A percentile compares a stretch with the other conserved stretches of the same genome.
Conservation (phyloP, 2,888 invertebrate genomes). For the Rhabditoides inermis region DNA sequence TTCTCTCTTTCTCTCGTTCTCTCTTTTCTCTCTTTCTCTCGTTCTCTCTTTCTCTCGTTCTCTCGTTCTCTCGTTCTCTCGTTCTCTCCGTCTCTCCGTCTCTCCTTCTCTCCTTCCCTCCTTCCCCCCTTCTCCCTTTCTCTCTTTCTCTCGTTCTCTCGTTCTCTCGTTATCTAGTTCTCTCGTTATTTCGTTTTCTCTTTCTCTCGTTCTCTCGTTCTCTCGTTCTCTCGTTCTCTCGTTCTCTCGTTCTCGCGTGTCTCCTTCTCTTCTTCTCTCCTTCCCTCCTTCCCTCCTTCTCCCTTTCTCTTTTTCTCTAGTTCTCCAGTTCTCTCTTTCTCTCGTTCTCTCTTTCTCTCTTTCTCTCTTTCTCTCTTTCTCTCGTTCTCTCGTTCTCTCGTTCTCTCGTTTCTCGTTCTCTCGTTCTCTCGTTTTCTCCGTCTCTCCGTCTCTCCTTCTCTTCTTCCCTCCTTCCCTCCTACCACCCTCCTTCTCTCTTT, state of each 20-base stretch:
- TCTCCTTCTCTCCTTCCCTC: background rate
- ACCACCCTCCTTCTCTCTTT: too few species aligned
- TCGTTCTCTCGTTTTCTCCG: too few species aligned
- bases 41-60: background rate
- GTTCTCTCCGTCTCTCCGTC: background rate
- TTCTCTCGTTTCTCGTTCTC: too few species aligned
- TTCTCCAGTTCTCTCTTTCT: background rate
- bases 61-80: conserved; percentile 1
- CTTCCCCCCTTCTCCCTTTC: background rate
- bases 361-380: background rate
- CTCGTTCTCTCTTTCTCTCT: conserved; percentile 1
- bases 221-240: background rate
- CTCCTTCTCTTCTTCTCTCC: background rate
- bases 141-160: background rate
- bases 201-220: background rate
- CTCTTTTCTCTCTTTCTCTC: background rate
- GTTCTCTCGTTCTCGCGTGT: background rate
- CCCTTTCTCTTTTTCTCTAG: background rate
- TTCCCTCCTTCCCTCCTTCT: background rate
- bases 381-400: too few species aligned
- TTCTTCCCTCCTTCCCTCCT: too few species aligned
- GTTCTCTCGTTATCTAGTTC: background rate
- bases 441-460: too few species aligned
- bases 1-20: too few species aligned
- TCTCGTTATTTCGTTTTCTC: background rate